Evolutionary conservation across 2,888 invertebrate species (phyloP).

Genomic region (Tineola bisselliella): DNA sequence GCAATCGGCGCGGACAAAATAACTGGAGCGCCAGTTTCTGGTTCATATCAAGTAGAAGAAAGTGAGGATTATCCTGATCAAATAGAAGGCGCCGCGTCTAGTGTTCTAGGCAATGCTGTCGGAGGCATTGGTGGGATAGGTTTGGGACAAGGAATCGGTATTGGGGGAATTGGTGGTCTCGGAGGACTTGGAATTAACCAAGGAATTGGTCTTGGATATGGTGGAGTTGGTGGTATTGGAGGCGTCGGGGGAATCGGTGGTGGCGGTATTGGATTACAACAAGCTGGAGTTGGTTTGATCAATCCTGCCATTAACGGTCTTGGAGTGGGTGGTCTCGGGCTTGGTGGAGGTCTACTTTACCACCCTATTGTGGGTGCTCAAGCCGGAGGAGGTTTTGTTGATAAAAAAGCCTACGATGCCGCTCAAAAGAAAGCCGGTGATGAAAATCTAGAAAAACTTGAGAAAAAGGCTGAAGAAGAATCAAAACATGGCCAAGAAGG

Average conservation of each 20-base stretch:
- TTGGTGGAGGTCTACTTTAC: slow-evolving; percentile 37
- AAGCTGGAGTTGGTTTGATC: slow-evolving; percentile 33
- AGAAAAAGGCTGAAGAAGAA: slow-evolving; percentile 65
- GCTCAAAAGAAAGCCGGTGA: slow-evolving; percentile 68
- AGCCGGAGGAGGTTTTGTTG: slow-evolving; percentile 50
- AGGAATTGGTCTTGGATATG: slow-evolving; percentile 18
- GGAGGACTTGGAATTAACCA: slow-evolving; percentile 24
- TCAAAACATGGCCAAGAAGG: slow-evolving; percentile 68
- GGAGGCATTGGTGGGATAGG: slow-evolving; percentile 27
- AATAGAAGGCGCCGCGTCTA: slow-evolving; percentile 52
- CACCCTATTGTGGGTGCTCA: slow-evolving; percentile 49
- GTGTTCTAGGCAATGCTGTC: slow-evolving; percentile 21
- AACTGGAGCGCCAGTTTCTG: slow-evolving; percentile 49
- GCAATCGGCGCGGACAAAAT: slow-evolving; percentile 36
- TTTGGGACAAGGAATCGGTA: slow-evolving; percentile 25
- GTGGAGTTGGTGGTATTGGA: slow-evolving; percentile 28
- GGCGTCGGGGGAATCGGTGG: slow-evolving; percentile 22
- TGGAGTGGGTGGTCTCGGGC: slow-evolving; percentile 29
- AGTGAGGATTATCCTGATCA: slow-evolving; percentile 65
- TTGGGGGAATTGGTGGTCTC: slow-evolving; percentile 27
- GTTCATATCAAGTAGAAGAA: slow-evolving; percentile 69
- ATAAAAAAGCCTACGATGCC: slow-evolving; percentile 66
- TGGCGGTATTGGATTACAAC: slow-evolving; percentile 18
- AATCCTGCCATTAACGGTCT: slow-evolving; percentile 41
- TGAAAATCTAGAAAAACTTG: slow-evolving; percentile 61